Conservation (phyloP, 2,888 invertebrate genomes). For the Phytoseiulus persimilis region DNA sequence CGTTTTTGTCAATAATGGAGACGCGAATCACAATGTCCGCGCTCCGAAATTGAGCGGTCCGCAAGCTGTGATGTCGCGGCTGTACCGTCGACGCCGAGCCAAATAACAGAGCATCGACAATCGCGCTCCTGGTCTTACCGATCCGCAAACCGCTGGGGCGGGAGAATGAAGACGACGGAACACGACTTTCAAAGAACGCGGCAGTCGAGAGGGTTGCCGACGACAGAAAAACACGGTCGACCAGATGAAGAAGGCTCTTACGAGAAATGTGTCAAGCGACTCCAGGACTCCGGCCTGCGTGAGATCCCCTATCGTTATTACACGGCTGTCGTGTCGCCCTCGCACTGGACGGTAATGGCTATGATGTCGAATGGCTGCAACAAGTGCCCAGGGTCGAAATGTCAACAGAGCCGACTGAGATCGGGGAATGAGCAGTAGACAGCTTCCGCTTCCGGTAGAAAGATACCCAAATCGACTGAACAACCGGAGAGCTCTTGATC, state of each 20-base stretch:
- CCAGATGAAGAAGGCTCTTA: not conserved
- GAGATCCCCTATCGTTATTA: too few species aligned
- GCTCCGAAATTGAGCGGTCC: not conserved
- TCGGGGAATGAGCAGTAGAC: not conserved
- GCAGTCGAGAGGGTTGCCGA: not conserved
- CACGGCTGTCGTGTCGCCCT: too few species aligned
- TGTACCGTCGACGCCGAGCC: not conserved
- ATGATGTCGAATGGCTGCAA: not conserved
- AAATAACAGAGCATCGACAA: not conserved
- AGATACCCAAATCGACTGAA: not conserved
- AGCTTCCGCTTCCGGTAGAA: not conserved
- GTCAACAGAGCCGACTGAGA: not conserved
- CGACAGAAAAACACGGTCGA: not conserved
- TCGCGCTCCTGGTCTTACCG: not conserved
- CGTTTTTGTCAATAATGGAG: not conserved
- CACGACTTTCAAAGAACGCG: not conserved
- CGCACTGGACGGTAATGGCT: not conserved
- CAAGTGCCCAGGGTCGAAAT: not conserved
- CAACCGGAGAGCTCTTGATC: not conserved
- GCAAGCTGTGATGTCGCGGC: not conserved
- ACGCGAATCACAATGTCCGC: not conserved
- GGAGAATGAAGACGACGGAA: slow-evolving; percentile 8
- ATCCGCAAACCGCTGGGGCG: not conserved
- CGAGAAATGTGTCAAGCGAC: not conserved
- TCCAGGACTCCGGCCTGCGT: too few species aligned